Conservation (phyloP, 2,113 vertebrate genomes). For the Morone chrysops region DNA sequence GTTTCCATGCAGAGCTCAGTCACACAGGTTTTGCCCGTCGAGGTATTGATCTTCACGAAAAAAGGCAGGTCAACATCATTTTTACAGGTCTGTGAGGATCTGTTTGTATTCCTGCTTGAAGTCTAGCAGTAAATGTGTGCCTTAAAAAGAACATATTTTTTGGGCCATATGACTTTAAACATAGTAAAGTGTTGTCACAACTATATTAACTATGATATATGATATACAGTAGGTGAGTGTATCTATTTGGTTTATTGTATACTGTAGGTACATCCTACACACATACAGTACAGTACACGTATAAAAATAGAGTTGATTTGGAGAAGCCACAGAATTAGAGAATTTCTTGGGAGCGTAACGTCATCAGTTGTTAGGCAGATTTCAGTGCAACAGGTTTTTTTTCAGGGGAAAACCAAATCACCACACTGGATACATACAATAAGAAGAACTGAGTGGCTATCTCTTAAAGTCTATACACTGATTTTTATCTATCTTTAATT, state of each 20-base stretch:
- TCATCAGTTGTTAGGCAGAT: conserved; percentile 47
- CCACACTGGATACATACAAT: neutral
- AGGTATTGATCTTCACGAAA: neutral
- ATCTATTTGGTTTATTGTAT: neutral
- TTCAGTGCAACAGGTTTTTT: conserved; percentile 32
- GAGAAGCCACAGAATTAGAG: neutral
- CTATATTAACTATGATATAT: neutral
- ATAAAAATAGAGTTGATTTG: neutral
- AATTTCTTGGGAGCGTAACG: neutral
- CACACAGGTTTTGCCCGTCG: neutral
- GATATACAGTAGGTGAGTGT: too few relatives aligned
- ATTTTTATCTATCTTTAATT: neutral
- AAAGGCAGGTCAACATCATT: neutral
- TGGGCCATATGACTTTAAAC: neutral
- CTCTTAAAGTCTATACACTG: neutral
- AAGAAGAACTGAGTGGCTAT: neutral
- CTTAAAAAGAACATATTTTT: too few relatives aligned
- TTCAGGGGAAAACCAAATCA: neutral
- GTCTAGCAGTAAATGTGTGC: too few relatives aligned
- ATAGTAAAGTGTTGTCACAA: neutral
- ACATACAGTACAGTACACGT: neutral
- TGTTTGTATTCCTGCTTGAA: neutral
- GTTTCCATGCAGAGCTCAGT: conserved; percentile 21
- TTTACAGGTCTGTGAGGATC: neutral
- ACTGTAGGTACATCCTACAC: neutral